Conservation (phyloP, 2,888 invertebrate species). For the Neoaliturus tenellus region DNA sequence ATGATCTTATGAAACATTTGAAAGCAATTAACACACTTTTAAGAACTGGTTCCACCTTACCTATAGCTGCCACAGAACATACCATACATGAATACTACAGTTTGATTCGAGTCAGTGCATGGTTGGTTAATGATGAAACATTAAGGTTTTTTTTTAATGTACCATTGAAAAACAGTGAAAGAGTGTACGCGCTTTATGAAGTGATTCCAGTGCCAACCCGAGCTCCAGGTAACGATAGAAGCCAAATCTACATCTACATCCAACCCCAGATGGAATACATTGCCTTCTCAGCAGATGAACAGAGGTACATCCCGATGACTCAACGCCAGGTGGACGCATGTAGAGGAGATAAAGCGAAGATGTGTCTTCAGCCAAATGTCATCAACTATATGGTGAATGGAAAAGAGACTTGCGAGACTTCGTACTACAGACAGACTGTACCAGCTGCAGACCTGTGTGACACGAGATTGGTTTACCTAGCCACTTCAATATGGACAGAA, state of each 20-base stretch:
- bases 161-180: not conserved
- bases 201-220: not conserved
- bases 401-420: not conserved
- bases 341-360: not conserved
- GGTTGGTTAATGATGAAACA: not conserved
- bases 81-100: conserved; percentile 16
- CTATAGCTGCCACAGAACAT: conserved; percentile 3
- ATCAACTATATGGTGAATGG: not conserved
- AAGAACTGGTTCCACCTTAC: conserved; percentile 28
- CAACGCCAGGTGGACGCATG: not conserved
- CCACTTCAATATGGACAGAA: conserved; percentile 37
- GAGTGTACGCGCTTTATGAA: not conserved
- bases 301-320: conserved; percentile 7
- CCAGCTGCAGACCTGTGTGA: not conserved
- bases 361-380: not conserved
- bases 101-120: not conserved
- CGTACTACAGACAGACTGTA: not conserved
- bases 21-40: not conserved
- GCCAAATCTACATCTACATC: not conserved
- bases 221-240: not conserved
- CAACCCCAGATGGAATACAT: conserved; percentile 15
- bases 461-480: not conserved
- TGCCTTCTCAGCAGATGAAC: not conserved
- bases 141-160: conserved; percentile 28
- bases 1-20: conserved; percentile 21